phyloP scores from a whole-genome alignment of 2,113 vertebrate genomes.

The Pseudorhombus dupliciocellatus region DNA sequence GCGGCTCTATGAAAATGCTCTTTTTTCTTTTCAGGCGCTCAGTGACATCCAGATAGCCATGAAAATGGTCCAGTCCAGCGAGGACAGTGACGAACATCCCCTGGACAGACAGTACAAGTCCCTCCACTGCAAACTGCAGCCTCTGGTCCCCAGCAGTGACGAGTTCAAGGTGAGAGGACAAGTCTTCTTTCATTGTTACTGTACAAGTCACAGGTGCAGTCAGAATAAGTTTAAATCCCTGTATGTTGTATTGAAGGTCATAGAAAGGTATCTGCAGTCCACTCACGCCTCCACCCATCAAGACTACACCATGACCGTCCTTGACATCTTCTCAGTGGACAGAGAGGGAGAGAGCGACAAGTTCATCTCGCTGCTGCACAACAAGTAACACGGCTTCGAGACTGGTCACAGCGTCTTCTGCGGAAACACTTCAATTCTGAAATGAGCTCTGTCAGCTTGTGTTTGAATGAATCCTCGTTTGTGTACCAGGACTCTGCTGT shows the following conservation, averaged over 20 bases:
- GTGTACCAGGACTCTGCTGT: slow-evolving; percentile 84
- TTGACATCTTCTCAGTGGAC: slow-evolving; percentile 86
- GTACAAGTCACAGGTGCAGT: no score
- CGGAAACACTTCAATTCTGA: no score
- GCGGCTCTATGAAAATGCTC: no score
- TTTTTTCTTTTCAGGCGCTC: slow-evolving; percentile 78
- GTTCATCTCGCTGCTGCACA: slow-evolving; percentile 83
- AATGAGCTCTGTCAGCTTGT: no score
- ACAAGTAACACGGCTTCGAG: slow-evolving; percentile 76
- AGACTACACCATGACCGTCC: slow-evolving; percentile 86
- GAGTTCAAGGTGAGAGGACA: slow-evolving; percentile 81
- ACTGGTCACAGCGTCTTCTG: neutral
- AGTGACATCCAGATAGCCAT: slow-evolving; percentile 91
- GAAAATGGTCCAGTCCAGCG: slow-evolving; percentile 83
- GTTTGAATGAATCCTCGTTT: no score
- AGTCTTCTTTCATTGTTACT: neutral
- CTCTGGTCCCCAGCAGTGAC: slow-evolving; percentile 74
- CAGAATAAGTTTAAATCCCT: neutral
- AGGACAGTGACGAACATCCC: slow-evolving; percentile 81
- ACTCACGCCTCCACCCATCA: slow-evolving; percentile 89
- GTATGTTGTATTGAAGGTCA: slow-evolving; percentile 68
- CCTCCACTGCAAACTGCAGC: slow-evolving; percentile 81
- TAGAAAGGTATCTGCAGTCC: slow-evolving; percentile 84
- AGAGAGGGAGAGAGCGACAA: slow-evolving; percentile 76
- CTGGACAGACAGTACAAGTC: slow-evolving; percentile 85